Evolutionary conservation across 2,888 invertebrate species (phyloP), one percentile per base, ranked within the genome.

Genomic region (Chymomyza fuscimana): DNA sequence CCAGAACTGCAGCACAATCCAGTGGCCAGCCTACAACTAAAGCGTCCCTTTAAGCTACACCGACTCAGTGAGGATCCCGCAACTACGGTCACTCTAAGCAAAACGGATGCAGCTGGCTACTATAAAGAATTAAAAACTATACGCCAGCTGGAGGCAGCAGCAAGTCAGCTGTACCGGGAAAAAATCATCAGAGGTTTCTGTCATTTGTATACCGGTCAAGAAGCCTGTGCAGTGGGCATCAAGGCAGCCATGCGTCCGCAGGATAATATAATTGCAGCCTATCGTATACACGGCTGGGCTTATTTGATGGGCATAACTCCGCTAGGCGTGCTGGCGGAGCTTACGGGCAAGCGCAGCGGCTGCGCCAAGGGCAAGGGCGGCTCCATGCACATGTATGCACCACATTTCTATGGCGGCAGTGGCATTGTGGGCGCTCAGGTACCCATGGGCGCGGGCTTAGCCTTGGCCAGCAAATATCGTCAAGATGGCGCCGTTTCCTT

Each of bases 361-460:
- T 96, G 96, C 92, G 96, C 97, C 0, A 94, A 96, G 63, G 99
- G 99, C 66, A 99, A 99, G 92, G 99, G 99, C 56, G 99, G 99
- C 63, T 99, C 99, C 58, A 99, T 99, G 99, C 99, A 99, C 92
- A 96, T 99, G 96, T 99, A 98, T 88, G 93, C 94, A 0, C 93
- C 94, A 63, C 97, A 97, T 91, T 99, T 99, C 92, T 99, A 96
- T 89, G 97, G 97, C 58, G 99, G 99, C 67, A 99, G 99, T 90
- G 99, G 99, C 51, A 99, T 99, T 89, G 99, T 99, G 32, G 99
- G 99, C 36, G 99, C 99, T 64, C 99, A 97, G 97, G 96, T 96
- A n/a, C 98, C 99, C 0, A 92, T 99, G 2, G 99, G 99, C 40
- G 97, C 96, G 19, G 99, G 99, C 2, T 93, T 99, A 58, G 99